phyloP scores from a whole-genome alignment of 2,113 vertebrate genomes.

The Tetrax tetrax region DNA sequence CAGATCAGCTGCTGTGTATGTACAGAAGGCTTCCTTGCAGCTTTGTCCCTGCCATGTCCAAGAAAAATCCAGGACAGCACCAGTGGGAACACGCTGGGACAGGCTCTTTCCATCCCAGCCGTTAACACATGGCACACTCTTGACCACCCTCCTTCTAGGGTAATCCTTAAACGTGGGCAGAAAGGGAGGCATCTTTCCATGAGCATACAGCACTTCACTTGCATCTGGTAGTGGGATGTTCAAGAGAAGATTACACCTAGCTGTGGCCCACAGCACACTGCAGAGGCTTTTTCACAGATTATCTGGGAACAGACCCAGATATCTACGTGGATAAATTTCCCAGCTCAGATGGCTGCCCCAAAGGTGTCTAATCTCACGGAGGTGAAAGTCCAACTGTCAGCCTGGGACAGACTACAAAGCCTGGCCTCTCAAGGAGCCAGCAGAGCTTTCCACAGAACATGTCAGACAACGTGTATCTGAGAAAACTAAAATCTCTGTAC shows the following conservation, averaged over 20 bases:
- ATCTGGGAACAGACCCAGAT: constrained; percentile 18
- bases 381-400: constrained; percentile 15
- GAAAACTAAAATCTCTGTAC: background rate
- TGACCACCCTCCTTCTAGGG: background rate
- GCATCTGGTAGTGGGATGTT: background rate
- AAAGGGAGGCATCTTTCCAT: background rate
- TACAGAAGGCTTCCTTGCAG: background rate
- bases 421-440: background rate
- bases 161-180: background rate
- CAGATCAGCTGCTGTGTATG: background rate
- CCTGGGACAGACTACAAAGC: background rate
- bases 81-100: background rate
- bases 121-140: background rate
- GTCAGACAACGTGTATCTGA: background rate
- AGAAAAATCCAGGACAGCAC: background rate
- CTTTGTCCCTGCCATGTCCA: background rate
- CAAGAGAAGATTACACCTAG: background rate
- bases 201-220: background rate
- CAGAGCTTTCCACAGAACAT: background rate
- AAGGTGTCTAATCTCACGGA: constrained; percentile 24
- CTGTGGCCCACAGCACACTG: background rate
- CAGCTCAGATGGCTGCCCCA: background rate
- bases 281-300: constrained; percentile 8
- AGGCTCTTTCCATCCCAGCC: background rate
- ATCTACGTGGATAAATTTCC: constrained; percentile 1